Percentiles rank a stretch among this genome's conserved stretches.
Evolutionary conservation across 2,797 vertebrate genomes (phyloP).

Genomic region (Sarcophilus harrisii): DNA sequence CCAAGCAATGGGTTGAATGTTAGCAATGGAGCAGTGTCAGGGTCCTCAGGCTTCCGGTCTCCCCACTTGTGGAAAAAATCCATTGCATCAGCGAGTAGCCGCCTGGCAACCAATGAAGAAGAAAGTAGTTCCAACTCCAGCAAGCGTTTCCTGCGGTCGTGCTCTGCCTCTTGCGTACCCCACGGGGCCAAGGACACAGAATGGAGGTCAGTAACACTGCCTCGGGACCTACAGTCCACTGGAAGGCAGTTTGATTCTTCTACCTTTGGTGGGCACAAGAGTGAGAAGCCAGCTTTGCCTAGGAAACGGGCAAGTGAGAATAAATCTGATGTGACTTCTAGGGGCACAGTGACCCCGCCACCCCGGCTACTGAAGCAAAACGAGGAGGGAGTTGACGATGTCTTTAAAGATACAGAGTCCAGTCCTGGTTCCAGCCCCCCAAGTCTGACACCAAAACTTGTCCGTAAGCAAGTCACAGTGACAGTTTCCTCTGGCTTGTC

Average conservation of each 20-base stretch:
- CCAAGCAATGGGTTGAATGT: conserved; percentile 87
- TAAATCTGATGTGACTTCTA: conserved; percentile 86
- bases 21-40: conserved; percentile 90
- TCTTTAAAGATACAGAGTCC: conserved; percentile 90
- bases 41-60: conserved; percentile 87
- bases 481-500: conserved; percentile 67
- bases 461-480: conserved; percentile 85
- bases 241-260: conserved; percentile 92
- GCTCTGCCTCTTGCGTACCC: conserved; percentile 91
- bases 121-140: conserved; percentile 89
- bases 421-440: conserved; percentile 94
- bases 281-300: conserved; percentile 94
- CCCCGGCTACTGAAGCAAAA: conserved; percentile 91
- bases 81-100: conserved; percentile 85
- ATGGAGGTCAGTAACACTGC: conserved; percentile 95
- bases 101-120: conserved; percentile 88
- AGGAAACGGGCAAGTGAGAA: conserved; percentile 92
- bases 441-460: conserved; percentile 91
- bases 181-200: conserved; percentile 89
- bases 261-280: conserved; percentile 89
- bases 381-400: conserved; percentile 89
- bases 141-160: conserved; percentile 94
- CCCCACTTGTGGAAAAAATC: conserved; percentile 90
- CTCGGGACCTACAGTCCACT: conserved; percentile 91
- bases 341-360: conserved; percentile 92